Evolutionary conservation across 2,888 invertebrate species (phyloP).

Genomic region (Tolmerus cingulatus): DNA sequence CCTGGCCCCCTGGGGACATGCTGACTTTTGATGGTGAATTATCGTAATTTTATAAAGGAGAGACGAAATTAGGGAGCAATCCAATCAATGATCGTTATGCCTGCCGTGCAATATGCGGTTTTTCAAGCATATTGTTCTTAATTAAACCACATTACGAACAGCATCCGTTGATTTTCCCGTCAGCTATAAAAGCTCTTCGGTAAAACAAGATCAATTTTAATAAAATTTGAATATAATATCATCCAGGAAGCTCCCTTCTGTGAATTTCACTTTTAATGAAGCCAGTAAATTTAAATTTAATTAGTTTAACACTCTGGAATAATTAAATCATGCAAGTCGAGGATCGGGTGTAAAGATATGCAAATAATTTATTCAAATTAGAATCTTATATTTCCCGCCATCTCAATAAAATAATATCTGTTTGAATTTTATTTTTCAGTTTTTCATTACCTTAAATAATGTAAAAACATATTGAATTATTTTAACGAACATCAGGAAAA

Average conservation of each 20-base stretch:
- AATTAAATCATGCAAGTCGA: not conserved
- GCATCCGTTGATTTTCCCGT: not conserved
- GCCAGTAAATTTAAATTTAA: not conserved
- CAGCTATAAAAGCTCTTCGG: not conserved
- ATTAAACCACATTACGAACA: not conserved
- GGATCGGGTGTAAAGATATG: not conserved
- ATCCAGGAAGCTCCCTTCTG: not conserved
- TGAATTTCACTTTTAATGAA: not conserved
- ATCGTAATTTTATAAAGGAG: not conserved
- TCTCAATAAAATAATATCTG: no score
- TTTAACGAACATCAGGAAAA: no score
- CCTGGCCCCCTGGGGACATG: not conserved
- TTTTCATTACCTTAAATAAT: no score
- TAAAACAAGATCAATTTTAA: not conserved
- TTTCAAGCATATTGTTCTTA: not conserved
- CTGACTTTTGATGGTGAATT: not conserved
- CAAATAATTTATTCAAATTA: not conserved
- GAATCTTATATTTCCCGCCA: not conserved
- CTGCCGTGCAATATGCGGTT: not conserved
- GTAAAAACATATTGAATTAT: no score
- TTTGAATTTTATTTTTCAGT: no score
- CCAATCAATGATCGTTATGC: not conserved
- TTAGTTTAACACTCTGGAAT: not conserved
- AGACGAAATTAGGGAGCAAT: not conserved
- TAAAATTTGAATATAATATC: not conserved